phyloP scores from a whole-genome alignment of 2,888 invertebrate genomes.

The Halocaridina rubra region DNA sequence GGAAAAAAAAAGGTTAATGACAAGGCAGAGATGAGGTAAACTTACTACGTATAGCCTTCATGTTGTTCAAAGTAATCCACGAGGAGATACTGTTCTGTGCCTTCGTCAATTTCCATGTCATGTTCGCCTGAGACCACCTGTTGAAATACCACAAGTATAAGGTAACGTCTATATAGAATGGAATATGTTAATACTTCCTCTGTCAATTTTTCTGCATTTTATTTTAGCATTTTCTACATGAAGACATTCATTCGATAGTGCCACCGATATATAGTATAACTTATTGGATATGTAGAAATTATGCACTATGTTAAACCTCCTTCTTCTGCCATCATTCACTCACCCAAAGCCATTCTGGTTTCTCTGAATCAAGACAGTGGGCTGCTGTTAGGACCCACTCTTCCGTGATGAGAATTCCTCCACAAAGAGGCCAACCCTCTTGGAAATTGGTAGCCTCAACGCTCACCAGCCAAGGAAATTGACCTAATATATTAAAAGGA shows the following conservation, averaged over 20 bases:
- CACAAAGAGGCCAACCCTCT: constrained; percentile 24
- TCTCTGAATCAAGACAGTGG: constrained; percentile 44
- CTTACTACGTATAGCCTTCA: not conserved
- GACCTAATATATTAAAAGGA: too few relatives aligned
- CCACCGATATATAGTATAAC: too few relatives aligned
- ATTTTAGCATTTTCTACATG: too few relatives aligned
- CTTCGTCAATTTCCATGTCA: not conserved
- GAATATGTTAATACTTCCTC: too few relatives aligned
- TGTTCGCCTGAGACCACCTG: not conserved
- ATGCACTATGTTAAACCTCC: too few relatives aligned
- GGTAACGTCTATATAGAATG: not conserved
- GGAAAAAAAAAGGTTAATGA: too few relatives aligned
- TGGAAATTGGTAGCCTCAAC: constrained; percentile 23
- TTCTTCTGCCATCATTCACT: too few relatives aligned
- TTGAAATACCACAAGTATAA: not conserved
- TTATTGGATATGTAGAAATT: too few relatives aligned
- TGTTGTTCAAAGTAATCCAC: not conserved
- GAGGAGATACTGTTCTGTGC: not conserved
- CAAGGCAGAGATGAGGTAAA: not conserved
- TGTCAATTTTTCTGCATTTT: too few relatives aligned
- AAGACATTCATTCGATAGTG: too few relatives aligned
- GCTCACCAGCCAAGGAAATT: constrained; percentile 51
- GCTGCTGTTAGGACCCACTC: constrained; percentile 51
- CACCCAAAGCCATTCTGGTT: constrained; percentile 31
- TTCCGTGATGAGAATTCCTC: constrained; percentile 6